Percentiles rank a stretch among this genome's conserved stretches.
phyloP scores from a whole-genome alignment of 2,888 invertebrate species.

The Agrotis clavis region DNA sequence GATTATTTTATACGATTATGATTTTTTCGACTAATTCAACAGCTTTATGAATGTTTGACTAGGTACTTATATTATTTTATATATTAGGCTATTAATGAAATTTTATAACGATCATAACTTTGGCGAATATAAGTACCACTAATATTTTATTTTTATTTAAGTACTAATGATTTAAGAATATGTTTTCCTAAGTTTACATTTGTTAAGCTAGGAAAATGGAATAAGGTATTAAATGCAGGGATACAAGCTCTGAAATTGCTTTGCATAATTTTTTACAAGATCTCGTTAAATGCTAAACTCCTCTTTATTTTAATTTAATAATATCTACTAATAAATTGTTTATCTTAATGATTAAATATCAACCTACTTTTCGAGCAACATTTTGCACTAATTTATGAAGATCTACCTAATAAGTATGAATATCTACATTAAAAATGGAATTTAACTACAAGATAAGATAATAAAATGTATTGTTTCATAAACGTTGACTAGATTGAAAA shows the following conservation, averaged over 20 bases:
- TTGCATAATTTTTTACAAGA: background rate
- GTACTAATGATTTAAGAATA: conserved; percentile 15
- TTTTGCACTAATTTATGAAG: conserved; percentile 7
- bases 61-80: background rate
- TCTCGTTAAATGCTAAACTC: conserved; percentile 9
- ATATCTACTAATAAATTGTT: background rate
- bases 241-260: conserved; percentile 15
- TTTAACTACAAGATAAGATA: conserved; percentile 25
- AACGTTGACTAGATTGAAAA: conserved; percentile 47
- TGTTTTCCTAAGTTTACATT: conserved; percentile 6
- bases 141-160: conserved; percentile 1
- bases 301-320: background rate
- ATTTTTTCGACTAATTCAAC: conserved; percentile 14
- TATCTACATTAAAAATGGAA: conserved; percentile 31
- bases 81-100: conserved; percentile 11
- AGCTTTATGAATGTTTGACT: conserved; percentile 26
- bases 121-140: conserved; percentile 13
- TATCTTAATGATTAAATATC: conserved; percentile 9
- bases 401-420: conserved; percentile 17
- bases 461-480: conserved; percentile 27
- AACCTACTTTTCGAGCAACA: conserved; percentile 31
- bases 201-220: conserved; percentile 11
- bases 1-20: conserved; percentile 27
- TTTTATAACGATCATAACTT: conserved; percentile 7
- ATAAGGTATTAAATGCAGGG: conserved; percentile 1